Evolutionary conservation across 1,140 invertebrate genomes (phyloP), one percentile per base, ranked within the genome.

Genomic region (Matsumurasca onukii): DNA sequence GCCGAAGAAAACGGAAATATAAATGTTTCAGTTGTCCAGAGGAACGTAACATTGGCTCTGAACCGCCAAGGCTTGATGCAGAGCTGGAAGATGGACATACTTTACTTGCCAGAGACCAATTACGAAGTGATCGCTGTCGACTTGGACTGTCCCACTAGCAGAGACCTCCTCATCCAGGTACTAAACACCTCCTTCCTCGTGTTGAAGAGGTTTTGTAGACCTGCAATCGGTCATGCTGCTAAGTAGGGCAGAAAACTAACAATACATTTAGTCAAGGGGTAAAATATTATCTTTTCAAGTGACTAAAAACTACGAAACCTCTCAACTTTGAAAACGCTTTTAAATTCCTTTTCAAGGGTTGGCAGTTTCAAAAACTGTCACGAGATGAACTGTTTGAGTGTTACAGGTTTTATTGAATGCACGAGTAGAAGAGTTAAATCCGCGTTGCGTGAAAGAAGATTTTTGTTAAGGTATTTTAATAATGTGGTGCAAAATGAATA

Each of bases 111-210:
- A 29, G 55, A 59, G 25, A 29, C 15, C 5, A 12, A 25, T 27
- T 27, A 59, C n/a, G 55, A 59, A 27, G 55, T 59, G 3, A 9
- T 59, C 15, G 55, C 30, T 13, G 25, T 59, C 24, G 55, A 59
- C 25, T 27, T 59, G 3, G 25, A 27, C 24, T 59, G 55, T 29
- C 22, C 55, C 9, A 5, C 13, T 27, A 2, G 24, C 12, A 27
- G 13, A 59, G 3, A 29, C 55, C 5, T 59, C 22, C 5, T 59
- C 13, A 25, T 29, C 5, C 24, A 5, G 25, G 55, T 59, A 59
- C 34, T 17, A 39, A n/a, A n/a, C n/a, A n/a, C n/a, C n/a, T n/a
- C n/a, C n/a, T n/a, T n/a, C n/a, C n/a, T n/a, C n/a, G 34, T 39
- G 17, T 39, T 9, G 5, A 17, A 17, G 17, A 5, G 17, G 5